phyloP scores from a whole-genome alignment of 1,140 invertebrate genomes.

The Ceratosolen solmsi region DNA sequence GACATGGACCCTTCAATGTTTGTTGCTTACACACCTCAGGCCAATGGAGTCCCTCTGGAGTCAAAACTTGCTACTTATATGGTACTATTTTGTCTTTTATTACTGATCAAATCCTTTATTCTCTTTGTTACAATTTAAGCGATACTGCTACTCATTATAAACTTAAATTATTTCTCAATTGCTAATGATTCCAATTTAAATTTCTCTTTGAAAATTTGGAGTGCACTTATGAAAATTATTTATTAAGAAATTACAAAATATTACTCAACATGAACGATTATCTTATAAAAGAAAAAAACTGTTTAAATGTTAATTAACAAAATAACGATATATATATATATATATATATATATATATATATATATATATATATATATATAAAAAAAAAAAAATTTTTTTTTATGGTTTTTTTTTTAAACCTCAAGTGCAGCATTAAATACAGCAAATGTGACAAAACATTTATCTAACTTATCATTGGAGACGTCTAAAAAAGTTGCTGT shows the following conservation, averaged over 20 bases:
- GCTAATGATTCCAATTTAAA: too few relatives aligned
- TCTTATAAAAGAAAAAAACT: too few relatives aligned
- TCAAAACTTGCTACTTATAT: slow-evolving; percentile 90
- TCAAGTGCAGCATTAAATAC: slow-evolving; percentile 71
- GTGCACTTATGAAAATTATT: too few relatives aligned
- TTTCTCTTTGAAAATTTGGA: too few relatives aligned
- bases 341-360: too few relatives aligned
- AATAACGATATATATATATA: too few relatives aligned
- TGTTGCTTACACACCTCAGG: slow-evolving; percentile 69
- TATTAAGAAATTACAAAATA: too few relatives aligned
- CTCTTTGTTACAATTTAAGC: not conserved
- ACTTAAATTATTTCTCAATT: not conserved
- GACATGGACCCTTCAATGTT: slow-evolving; percentile 72
- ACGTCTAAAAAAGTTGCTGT: slow-evolving; percentile 69
- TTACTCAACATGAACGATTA: too few relatives aligned
- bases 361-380: too few relatives aligned
- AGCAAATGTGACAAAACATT: slow-evolving; percentile 73
- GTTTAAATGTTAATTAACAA: too few relatives aligned
- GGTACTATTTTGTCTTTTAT: slow-evolving; percentile 70
- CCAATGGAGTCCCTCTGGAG: slow-evolving; percentile 86
- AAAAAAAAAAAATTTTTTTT: not conserved
- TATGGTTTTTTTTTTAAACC: slow-evolving; percentile 66
- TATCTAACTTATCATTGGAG: slow-evolving; percentile 76
- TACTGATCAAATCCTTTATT: not conserved
- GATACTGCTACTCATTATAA: not conserved